Evolutionary conservation across 2,113 vertebrate genomes (phyloP).

Genomic region (Hemibagrus wyckioides): DNA sequence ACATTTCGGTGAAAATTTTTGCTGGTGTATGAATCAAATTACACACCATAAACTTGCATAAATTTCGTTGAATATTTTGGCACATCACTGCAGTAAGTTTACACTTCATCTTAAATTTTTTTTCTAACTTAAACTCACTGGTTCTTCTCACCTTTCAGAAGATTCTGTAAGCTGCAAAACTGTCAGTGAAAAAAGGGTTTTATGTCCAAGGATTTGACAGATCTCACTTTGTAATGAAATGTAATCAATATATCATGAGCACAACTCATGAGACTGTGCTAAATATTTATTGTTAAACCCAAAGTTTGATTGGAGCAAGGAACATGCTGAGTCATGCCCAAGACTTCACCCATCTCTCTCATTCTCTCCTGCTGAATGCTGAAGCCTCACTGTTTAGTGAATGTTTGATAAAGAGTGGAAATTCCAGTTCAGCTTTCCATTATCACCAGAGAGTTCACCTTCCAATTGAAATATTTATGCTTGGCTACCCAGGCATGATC

Average conservation of each 20-base stretch:
- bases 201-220: neutral
- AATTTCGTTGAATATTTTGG: neutral
- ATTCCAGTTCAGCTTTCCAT: conserved; percentile 16
- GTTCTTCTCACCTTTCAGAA: conserved; percentile 13
- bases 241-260: neutral
- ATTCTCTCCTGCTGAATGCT: neutral
- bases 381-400: conserved; percentile 15
- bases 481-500: neutral
- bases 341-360: neutral
- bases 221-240: neutral
- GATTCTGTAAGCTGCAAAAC: neutral
- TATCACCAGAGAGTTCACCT: conserved; percentile 34
- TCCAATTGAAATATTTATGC: conserved; percentile 54
- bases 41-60: neutral
- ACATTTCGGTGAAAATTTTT: neutral
- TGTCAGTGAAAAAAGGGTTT: neutral
- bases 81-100: neutral
- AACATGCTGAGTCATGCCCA: neutral
- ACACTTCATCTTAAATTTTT: neutral
- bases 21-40: neutral
- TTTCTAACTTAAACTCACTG: neutral
- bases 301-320: neutral
- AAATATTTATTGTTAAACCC: conserved; percentile 10
- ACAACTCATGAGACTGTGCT: neutral
- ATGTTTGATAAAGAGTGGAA: conserved; percentile 28